phyloP scores from a whole-genome alignment of 2,797 vertebrate genomes.

The Coilia nasus region DNA sequence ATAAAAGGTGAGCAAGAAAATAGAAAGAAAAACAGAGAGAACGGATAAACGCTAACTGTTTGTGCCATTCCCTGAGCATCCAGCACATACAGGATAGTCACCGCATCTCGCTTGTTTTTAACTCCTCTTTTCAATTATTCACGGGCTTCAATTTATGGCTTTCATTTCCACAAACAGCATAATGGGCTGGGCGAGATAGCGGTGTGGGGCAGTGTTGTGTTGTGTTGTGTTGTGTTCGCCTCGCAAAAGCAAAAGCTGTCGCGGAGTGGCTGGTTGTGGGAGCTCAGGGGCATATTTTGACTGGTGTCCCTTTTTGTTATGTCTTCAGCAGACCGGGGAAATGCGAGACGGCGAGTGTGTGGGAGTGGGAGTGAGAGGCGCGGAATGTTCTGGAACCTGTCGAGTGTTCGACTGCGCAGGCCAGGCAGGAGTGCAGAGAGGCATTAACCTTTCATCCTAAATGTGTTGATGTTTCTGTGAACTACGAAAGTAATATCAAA shows the following conservation, averaged over 20 bases:
- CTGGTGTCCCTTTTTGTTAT: conserved; percentile 71
- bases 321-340: conserved; percentile 54
- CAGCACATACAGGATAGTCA: background rate
- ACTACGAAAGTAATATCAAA: background rate
- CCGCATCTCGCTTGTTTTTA: conserved; percentile 52
- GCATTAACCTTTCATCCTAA: conserved; percentile 1
- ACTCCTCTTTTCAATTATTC: conserved; percentile 72
- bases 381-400: background rate
- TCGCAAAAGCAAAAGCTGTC: conserved; percentile 59
- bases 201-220: conserved; percentile 48
- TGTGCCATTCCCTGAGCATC: background rate
- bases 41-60: background rate
- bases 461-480: background rate
- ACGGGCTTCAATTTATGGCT: conserved; percentile 75
- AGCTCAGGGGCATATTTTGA: conserved; percentile 72
- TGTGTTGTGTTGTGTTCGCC: conserved; percentile 63
- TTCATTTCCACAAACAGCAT: conserved; percentile 65
- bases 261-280: conserved; percentile 61
- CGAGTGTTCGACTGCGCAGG: background rate
- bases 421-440: background rate
- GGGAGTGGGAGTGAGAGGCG: background rate
- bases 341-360: conserved; percentile 15
- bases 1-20: background rate
- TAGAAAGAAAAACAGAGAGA: background rate
- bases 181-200: conserved; percentile 18